Conservation (phyloP, 1,140 invertebrate genomes). For the Cylas formicarius region DNA sequence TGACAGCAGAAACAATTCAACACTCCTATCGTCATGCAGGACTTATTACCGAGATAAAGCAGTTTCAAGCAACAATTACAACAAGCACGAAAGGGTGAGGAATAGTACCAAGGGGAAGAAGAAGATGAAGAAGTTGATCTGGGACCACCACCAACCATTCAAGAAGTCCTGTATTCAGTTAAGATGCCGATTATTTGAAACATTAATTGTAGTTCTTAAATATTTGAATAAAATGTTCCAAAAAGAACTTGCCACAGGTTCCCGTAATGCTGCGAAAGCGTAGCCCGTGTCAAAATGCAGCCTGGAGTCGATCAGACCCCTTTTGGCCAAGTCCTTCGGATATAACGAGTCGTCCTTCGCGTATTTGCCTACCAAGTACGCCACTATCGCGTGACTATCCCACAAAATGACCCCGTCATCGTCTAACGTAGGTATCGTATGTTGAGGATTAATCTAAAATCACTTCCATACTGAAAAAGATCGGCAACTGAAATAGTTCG, state of each 20-base stretch:
- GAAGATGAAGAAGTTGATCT: too few relatives aligned
- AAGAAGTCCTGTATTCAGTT: background rate
- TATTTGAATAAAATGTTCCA: background rate
- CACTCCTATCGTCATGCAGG: too few relatives aligned
- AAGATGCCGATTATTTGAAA: background rate
- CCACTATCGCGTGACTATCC: slow-evolving; percentile 54
- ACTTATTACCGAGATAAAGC: too few relatives aligned
- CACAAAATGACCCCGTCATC: slow-evolving; percentile 54
- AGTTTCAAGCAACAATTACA: background rate
- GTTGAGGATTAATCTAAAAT: slow-evolving; percentile 55
- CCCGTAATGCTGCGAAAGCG: background rate
- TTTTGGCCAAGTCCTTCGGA: slow-evolving; percentile 48
- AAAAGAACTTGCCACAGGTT: slow-evolving; percentile 15
- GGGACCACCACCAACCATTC: too few relatives aligned
- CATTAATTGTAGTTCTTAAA: background rate
- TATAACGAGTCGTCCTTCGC: slow-evolving; percentile 50
- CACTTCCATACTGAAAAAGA: slow-evolving; percentile 46
- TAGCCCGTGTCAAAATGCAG: slow-evolving; percentile 43
- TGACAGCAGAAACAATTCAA: too few relatives aligned
- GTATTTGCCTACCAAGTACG: slow-evolving; percentile 52
- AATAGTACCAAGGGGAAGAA: too few relatives aligned
- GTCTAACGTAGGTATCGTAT: slow-evolving; percentile 59
- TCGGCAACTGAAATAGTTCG: background rate
- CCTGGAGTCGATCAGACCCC: slow-evolving; percentile 48
- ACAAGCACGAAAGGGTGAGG: too few relatives aligned